phyloP scores from a whole-genome alignment of 2,797 vertebrate genomes.

The Tapera naevia region DNA sequence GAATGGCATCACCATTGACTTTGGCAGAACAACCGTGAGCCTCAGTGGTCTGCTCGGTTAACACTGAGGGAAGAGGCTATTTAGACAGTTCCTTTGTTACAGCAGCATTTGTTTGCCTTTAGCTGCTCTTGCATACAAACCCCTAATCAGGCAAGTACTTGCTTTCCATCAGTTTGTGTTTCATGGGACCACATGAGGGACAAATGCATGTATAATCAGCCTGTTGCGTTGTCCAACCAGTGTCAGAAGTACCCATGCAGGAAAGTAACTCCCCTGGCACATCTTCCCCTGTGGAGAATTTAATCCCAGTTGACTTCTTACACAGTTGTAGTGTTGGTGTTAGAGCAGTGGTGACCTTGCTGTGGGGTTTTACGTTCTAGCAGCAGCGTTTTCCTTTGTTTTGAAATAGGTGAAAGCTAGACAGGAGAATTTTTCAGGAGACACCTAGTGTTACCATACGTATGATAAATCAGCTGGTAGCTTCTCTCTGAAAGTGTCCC shows the following conservation, averaged over 20 bases:
- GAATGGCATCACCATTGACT: background rate
- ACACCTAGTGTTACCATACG: background rate
- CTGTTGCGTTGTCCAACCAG: background rate
- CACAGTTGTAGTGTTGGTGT: background rate
- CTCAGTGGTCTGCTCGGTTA: background rate
- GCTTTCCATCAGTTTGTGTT: background rate
- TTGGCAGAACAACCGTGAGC: background rate
- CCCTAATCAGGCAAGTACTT: background rate
- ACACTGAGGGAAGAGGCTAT: background rate
- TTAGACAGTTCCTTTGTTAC: background rate
- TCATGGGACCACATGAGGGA: background rate
- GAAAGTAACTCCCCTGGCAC: background rate
- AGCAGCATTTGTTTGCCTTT: background rate
- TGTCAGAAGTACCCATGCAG: background rate
- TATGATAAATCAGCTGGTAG: background rate
- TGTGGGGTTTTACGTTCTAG: background rate
- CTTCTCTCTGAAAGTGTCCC: background rate
- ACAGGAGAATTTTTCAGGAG: background rate
- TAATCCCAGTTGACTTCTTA: background rate
- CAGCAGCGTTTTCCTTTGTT: background rate
- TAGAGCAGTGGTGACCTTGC: background rate
- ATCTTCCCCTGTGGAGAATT: background rate
- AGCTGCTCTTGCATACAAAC: background rate
- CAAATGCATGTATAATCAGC: background rate
- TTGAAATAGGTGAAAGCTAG: background rate